Evolutionary conservation across 2,888 invertebrate genomes (phyloP), one percentile per base, ranked within the genome.

Genomic region (Metacarcinus magister): DNA sequence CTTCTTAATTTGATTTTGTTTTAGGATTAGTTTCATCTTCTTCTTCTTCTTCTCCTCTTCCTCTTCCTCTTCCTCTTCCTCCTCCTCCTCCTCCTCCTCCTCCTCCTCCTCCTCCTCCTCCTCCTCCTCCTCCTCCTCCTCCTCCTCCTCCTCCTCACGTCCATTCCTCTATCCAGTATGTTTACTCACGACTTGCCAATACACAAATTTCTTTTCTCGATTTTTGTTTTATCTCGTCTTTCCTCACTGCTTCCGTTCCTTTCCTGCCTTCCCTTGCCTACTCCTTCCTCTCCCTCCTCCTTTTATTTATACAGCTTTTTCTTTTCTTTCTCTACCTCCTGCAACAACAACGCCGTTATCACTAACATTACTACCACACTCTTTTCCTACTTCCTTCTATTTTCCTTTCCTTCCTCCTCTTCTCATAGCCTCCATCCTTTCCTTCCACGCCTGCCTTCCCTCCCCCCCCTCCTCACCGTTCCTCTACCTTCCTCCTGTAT

Each of bases 281-380:
- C 82, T 32, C 2, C 32, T 5, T 13, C 28, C 32, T 32, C 32
- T 82, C 23, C n/a, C 67, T 19, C 1, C n/a, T 19, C 67, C 5
- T 28, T 32, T 8, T 82, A 5, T 82, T 82, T 82, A 67, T 67
- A 5, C 32, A 82, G 8, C 32, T 28, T 82, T 82, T 82, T 82
- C 8, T 28, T 75, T 39, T 87, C 39, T 87, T 32, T 87, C 39
- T 39, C 39, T 10, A 8, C 13, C 13, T 87, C 39, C 0, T 39
- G 87, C 39, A 39, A 87, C 87, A 87, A 87, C 87, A 87, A 87
- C 87, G 2, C 87, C 87, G 39, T 87, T 87, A 87, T 87, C 87
- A 39, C 32, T 13, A 39, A 39, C 87, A 39, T 87, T 32, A 87
- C 87, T 39, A 87, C 87, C 87, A 7, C 75, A n/a, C n/a, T 75